Conservation (phyloP, 2,113 vertebrate genomes). For the Bostrychus sinensis region DNA sequence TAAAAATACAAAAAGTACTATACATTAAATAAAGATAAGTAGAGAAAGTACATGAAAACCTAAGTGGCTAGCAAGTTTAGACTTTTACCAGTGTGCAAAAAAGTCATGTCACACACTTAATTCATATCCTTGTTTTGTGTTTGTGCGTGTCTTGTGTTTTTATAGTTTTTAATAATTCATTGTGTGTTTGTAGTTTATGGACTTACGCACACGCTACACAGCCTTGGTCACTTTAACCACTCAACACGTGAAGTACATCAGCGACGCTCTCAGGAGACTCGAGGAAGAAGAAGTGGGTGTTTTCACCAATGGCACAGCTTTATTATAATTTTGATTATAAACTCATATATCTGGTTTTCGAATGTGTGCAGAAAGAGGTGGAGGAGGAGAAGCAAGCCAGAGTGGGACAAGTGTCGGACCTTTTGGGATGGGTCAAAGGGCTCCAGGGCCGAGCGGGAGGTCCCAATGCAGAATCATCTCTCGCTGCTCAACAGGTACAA, state of each 20-base stretch:
- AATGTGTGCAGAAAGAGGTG: conserved; percentile 87
- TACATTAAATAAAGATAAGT: no score
- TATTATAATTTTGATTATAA: not conserved
- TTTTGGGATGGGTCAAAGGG: conserved; percentile 88
- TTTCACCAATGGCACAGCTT: not conserved
- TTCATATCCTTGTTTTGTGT: no score
- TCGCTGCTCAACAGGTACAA: conserved; percentile 90
- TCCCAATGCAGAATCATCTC: conserved; percentile 84
- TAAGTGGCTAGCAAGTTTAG: no score
- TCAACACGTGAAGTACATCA: conserved; percentile 98
- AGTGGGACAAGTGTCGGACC: conserved; percentile 89
- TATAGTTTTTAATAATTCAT: not conserved
- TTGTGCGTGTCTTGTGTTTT: not conserved
- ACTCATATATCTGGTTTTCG: not conserved
- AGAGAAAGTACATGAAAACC: no score
- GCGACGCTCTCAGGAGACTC: conserved; percentile 89
- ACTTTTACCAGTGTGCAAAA: no score
- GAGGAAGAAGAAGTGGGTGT: conserved; percentile 92
- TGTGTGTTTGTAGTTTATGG: conserved; percentile 89
- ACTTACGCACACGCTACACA: conserved; percentile 93
- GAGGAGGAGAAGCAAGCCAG: conserved; percentile 95
- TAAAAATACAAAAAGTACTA: no score
- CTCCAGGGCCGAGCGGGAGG: conserved; percentile 77
- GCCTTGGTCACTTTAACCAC: conserved; percentile 95
- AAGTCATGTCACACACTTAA: no score